Percentiles rank a stretch among this genome's conserved stretches.
Evolutionary conservation across 2,888 invertebrate genomes (phyloP).

Genomic region (Himalopsyche kuldschensis): DNA sequence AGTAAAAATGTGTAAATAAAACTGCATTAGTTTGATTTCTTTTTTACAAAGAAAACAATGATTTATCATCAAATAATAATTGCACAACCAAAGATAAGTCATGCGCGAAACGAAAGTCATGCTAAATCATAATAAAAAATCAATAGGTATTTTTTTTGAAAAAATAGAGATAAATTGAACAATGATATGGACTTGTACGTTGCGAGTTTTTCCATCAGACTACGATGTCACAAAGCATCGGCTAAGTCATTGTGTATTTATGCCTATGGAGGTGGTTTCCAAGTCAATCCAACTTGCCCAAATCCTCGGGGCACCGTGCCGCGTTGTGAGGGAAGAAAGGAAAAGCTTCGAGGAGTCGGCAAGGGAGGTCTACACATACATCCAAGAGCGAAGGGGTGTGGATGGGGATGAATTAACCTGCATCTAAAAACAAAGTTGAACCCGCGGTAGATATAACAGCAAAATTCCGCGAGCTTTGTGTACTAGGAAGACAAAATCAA

Average conservation of each 20-base stretch:
- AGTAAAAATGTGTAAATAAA: too few relatives aligned
- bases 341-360: background rate
- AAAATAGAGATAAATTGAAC: too few relatives aligned
- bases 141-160: too few relatives aligned
- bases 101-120: too few relatives aligned
- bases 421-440: background rate
- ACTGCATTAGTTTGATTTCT: too few relatives aligned
- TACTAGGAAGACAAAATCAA: background rate
- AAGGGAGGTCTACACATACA: background rate
- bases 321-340: background rate
- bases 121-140: too few relatives aligned
- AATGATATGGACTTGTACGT: too few relatives aligned
- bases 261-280: conserved; percentile 21
- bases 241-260: conserved; percentile 33
- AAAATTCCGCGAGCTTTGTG: background rate
- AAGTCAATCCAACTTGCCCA: conserved; percentile 32
- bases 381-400: background rate
- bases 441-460: background rate
- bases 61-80: too few relatives aligned
- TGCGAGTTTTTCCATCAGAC: background rate
- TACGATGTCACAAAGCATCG: background rate
- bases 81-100: too few relatives aligned
- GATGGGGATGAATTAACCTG: background rate
- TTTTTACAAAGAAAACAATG: too few relatives aligned
- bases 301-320: conserved; percentile 21